Percentiles rank a stretch among this genome's conserved stretches.
These are phyloP conservation scores for Xenops minutus DNA, from an alignment of 2,797 vertebrate genomes.

Conservation along the genomic window DNA sequence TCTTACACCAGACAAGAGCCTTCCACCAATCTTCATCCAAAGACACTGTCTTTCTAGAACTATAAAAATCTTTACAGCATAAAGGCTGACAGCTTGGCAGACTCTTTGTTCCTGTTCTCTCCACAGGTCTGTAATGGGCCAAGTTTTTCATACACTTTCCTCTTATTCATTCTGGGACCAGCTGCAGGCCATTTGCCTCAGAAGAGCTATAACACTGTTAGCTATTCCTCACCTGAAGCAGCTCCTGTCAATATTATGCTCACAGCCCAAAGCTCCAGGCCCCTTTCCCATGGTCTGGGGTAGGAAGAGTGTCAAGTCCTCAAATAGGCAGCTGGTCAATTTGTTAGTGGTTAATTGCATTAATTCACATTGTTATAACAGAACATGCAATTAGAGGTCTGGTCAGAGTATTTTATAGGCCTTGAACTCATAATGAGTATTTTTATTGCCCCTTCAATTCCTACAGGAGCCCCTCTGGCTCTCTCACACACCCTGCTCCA, in stretches of 20 bases:
- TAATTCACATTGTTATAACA: neutral
- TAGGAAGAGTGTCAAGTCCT: neutral
- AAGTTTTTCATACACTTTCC: neutral
- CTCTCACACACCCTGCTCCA: neutral
- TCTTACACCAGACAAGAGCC: neutral
- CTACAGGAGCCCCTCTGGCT: neutral
- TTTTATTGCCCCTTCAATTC: conserved; percentile 4
- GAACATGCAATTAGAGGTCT: neutral
- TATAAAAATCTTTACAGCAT: neutral
- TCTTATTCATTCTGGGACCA: neutral
- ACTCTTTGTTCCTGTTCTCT: neutral
- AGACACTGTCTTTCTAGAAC: neutral
- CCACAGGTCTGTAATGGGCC: neutral
- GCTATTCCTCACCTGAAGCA: neutral
- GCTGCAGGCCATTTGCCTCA: neutral
- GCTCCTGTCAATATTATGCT: neutral
- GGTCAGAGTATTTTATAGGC: neutral
- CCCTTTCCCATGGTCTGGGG: neutral
- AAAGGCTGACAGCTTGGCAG: neutral
- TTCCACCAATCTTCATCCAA: neutral
- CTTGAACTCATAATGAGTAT: conserved; percentile 9
- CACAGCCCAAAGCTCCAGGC: neutral
- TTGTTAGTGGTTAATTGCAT: conserved; percentile 13
- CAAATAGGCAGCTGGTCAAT: neutral
- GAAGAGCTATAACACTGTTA: neutral